phyloP scores from a whole-genome alignment of 2,113 vertebrate genomes.

The Melanocharis versteri region DNA sequence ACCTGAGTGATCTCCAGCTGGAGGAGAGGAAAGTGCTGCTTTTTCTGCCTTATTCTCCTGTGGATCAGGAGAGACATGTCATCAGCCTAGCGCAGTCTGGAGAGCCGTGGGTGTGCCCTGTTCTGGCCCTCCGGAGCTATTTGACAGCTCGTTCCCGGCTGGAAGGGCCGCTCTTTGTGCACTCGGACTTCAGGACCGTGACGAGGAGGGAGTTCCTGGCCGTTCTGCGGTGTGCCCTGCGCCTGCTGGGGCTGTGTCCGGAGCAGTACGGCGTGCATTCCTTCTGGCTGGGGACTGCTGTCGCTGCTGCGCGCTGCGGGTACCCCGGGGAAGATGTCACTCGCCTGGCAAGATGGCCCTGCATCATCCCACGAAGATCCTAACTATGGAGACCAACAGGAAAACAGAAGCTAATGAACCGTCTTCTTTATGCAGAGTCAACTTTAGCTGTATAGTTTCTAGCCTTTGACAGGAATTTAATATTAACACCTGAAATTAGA shows the following conservation, averaged over 20 bases:
- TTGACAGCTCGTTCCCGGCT: rapidly evolving
- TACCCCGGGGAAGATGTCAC: background rate
- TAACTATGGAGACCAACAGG: background rate
- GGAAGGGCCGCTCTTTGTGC: conserved; percentile 11
- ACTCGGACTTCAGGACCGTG: rapidly evolving
- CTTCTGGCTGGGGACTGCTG: conserved; percentile 25
- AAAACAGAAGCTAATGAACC: background rate
- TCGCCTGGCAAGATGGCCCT: conserved; percentile 32
- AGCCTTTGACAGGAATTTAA: background rate
- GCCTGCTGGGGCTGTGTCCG: background rate
- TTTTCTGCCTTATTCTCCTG: background rate
- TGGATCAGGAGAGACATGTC: background rate
- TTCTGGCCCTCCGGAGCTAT: background rate
- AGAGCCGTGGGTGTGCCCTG: conserved; percentile 11
- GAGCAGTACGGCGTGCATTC: background rate
- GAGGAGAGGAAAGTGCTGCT: background rate
- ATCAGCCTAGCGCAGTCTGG: background rate
- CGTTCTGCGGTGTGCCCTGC: background rate
- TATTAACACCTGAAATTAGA: background rate
- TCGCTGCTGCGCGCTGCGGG: background rate
- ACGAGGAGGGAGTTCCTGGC: background rate
- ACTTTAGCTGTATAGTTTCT: background rate
- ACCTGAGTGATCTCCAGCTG: background rate
- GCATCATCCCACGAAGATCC: background rate
- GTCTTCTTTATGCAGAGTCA: background rate